Percentiles rank a stretch among this genome's conserved stretches.
Evolutionary conservation across 2,113 vertebrate genomes (phyloP).

Genomic region (Nycticryphes semicollaris): DNA sequence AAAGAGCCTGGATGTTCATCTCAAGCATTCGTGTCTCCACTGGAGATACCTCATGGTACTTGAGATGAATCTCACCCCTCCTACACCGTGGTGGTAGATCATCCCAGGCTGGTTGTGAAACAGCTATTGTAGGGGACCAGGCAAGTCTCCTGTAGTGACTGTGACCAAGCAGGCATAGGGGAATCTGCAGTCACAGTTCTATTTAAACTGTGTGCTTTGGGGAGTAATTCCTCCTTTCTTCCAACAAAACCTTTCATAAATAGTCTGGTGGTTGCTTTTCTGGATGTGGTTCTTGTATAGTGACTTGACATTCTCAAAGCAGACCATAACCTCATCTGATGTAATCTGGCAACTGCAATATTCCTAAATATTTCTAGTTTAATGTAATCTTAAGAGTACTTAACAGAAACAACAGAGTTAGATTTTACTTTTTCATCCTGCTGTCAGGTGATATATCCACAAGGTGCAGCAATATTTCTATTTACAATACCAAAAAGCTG

Average conservation of each 20-base stretch:
- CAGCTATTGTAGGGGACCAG: neutral
- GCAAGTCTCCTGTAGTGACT: neutral
- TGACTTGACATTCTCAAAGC: neutral
- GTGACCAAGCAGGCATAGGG: neutral
- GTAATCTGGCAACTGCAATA: neutral
- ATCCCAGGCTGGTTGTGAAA: neutral
- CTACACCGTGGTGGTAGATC: neutral
- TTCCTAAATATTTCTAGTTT: slow-evolving; percentile 1
- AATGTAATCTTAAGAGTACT: neutral
- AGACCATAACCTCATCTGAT: neutral
- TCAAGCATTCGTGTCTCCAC: fast-evolving
- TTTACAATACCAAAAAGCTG: neutral
- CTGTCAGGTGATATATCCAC: neutral
- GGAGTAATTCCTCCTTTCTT: neutral
- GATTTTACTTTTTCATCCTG: neutral
- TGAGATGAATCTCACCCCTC: neutral
- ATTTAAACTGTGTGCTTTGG: neutral
- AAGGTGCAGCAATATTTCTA: neutral
- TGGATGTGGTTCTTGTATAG: neutral
- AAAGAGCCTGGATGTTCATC: neutral
- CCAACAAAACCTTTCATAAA: neutral
- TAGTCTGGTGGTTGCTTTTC: neutral
- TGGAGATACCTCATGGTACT: neutral
- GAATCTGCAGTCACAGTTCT: neutral
- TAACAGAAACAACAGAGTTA: neutral